Conservation (phyloP, 92 coral and sea anemone genomes). For the Heteractis magnifica region DNA sequence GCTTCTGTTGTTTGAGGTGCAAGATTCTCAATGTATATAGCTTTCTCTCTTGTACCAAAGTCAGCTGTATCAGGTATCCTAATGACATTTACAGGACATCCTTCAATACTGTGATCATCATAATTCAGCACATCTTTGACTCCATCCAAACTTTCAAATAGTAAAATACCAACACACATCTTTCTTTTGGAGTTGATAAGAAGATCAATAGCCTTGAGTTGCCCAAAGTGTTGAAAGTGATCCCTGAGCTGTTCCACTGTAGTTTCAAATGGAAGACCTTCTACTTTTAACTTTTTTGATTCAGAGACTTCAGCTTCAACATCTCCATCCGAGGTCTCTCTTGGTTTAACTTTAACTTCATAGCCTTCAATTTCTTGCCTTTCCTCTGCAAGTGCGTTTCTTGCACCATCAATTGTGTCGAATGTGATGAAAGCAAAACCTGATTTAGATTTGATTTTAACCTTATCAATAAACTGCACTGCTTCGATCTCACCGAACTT, state of each 20-base stretch:
- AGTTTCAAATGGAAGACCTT: slow-evolving; percentile 36
- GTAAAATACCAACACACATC: slow-evolving; percentile 46
- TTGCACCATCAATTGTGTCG: slow-evolving; percentile 44
- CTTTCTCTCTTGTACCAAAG: slow-evolving; percentile 30
- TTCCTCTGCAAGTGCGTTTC: slow-evolving; percentile 39
- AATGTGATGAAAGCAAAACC: slow-evolving; percentile 55
- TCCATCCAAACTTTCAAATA: slow-evolving; percentile 36
- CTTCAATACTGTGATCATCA: slow-evolving; percentile 32
- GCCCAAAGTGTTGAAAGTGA: slow-evolving; percentile 54
- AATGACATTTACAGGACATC: slow-evolving; percentile 14
- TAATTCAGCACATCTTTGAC: slow-evolving; percentile 25
- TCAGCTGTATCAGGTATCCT: slow-evolving; percentile 40
- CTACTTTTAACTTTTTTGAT: slow-evolving; percentile 49
- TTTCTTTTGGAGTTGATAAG: slow-evolving; percentile 34
- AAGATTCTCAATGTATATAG: slow-evolving; percentile 37
- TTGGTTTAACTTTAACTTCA: slow-evolving; percentile 15
- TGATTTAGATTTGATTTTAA: slow-evolving; percentile 31
- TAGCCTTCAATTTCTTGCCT: slow-evolving; percentile 41
- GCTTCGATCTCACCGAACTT: slow-evolving; percentile 50
- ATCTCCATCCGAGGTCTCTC: not conserved
- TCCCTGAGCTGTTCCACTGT: slow-evolving; percentile 48
- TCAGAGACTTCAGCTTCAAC: slow-evolving; percentile 23
- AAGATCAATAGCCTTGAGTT: slow-evolving; percentile 46
- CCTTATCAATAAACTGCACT: slow-evolving; percentile 45
- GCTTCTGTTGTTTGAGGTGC: slow-evolving; percentile 23